These are phyloP conservation scores for Pollachius pollachius DNA, from an alignment of 2,113 vertebrate species.

Conservation along the genomic window DNA sequence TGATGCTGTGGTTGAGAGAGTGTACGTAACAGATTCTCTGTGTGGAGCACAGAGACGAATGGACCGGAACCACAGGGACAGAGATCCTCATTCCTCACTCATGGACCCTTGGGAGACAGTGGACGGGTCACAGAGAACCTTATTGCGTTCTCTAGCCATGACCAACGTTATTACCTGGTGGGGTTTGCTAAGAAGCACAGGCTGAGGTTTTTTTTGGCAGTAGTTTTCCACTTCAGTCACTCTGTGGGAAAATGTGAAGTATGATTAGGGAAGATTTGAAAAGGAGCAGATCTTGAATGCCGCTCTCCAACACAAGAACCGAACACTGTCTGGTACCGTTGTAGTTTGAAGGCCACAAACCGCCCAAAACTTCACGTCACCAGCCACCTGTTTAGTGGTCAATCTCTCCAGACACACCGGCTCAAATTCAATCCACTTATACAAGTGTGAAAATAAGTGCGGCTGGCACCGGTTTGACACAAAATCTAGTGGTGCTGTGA, in stretches of 20 bases:
- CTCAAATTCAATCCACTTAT: too few species aligned
- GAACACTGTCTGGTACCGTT: too few species aligned
- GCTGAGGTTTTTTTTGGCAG: slow-evolving; percentile 43
- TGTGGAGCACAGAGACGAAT: too few species aligned
- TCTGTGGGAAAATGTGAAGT: slow-evolving; percentile 29
- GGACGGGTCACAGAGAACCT: slow-evolving; percentile 14
- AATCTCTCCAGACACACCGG: too few species aligned
- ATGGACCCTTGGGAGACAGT: slow-evolving; percentile 6
- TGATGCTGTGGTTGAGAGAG: background rate
- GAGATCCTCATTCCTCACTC: background rate
- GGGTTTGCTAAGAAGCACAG: slow-evolving; percentile 13
- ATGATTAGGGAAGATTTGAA: slow-evolving; percentile 10
- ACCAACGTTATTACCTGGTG: slow-evolving; percentile 28
- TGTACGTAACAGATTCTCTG: background rate
- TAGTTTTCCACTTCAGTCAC: slow-evolving; percentile 26
- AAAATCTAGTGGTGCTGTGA: too few species aligned
- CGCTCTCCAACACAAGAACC: too few species aligned
- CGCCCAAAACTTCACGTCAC: too few species aligned
- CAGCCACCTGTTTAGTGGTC: too few species aligned
- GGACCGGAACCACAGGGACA: background rate
- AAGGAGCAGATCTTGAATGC: too few species aligned
- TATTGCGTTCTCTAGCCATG: slow-evolving; percentile 29
- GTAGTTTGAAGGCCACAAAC: too few species aligned
- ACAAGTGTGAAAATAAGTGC: too few species aligned
- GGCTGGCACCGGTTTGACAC: too few species aligned